These are phyloP conservation scores for Porites rus DNA, from an alignment of 92 coral and sea anemone genomes.

Conservation along the genomic window DNA sequence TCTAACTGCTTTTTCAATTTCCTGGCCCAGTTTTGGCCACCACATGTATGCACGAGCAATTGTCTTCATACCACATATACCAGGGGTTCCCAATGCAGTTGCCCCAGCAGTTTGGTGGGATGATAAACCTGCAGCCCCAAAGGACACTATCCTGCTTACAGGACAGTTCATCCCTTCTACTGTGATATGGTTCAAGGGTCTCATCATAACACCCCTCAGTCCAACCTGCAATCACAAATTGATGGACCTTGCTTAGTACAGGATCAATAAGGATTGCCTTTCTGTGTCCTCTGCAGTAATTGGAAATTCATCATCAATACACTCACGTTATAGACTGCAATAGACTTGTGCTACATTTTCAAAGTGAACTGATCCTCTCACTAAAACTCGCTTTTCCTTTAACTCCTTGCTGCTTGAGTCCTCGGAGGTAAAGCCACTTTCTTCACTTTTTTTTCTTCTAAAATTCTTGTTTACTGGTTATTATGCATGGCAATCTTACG, in stretches of 20 bases:
- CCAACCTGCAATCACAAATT: slow-evolving; percentile 55
- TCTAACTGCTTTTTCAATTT: slow-evolving; percentile 45
- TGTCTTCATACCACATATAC: slow-evolving; percentile 60
- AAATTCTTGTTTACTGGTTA: no score
- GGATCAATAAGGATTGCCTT: slow-evolving; percentile 49
- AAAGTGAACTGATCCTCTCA: no score
- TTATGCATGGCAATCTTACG: no score
- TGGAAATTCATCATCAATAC: slow-evolving; percentile 63
- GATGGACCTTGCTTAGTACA: slow-evolving; percentile 50
- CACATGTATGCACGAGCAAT: slow-evolving; percentile 57
- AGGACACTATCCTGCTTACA: slow-evolving; percentile 54
- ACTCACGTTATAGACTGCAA: slow-evolving; percentile 6
- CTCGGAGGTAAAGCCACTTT: no score
- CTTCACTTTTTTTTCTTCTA: no score
- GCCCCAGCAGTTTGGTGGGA: slow-evolving; percentile 42
- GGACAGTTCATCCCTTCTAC: slow-evolving; percentile 49
- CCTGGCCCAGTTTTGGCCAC: slow-evolving; percentile 67
- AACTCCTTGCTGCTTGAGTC: no score
- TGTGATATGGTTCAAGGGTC: slow-evolving; percentile 38
- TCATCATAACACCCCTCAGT: slow-evolving; percentile 47
- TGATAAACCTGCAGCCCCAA: slow-evolving; percentile 61
- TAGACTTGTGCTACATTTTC: no score
- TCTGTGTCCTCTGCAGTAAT: slow-evolving; percentile 63
- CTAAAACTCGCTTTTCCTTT: no score
- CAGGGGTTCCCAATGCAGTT: slow-evolving; percentile 52